A percentile compares a stretch with the other conserved stretches of the same genome.
phyloP scores from a whole-genome alignment of 1,140 invertebrate genomes.

The Sinonovacula constricta region DNA sequence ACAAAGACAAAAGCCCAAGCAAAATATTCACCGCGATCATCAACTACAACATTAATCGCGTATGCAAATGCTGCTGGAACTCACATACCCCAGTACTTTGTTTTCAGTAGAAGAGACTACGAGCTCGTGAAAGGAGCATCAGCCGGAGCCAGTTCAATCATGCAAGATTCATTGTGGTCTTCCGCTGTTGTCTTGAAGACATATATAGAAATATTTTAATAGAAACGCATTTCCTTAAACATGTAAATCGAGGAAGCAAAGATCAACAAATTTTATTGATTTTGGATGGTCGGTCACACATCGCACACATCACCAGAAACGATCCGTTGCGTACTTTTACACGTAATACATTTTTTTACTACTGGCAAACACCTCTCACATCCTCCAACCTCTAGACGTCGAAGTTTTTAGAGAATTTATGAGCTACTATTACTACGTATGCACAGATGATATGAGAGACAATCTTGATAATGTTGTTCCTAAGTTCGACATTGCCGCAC shows the following conservation, averaged over 20 bases:
- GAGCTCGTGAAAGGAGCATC: no score
- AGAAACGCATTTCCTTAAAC: constrained; percentile 10
- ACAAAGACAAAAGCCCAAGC: background rate
- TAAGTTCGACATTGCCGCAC: background rate
- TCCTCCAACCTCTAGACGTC: constrained; percentile 28
- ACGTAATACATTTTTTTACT: constrained; percentile 17
- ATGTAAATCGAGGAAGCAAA: background rate
- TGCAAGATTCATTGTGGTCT: constrained; percentile 11
- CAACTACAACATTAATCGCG: constrained; percentile 10
- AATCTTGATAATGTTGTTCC: background rate
- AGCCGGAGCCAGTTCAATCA: no score
- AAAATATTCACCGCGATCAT: background rate
- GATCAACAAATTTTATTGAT: constrained; percentile 18
- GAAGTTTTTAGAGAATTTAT: constrained; percentile 10
- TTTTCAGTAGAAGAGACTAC: background rate
- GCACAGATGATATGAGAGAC: background rate
- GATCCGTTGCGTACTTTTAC: constrained; percentile 4
- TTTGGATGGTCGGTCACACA: constrained; percentile 22
- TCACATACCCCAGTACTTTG: constrained; percentile 1
- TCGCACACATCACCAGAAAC: background rate
- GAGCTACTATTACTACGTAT: background rate
- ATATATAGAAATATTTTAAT: no score
- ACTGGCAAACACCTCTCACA: constrained; percentile 28
- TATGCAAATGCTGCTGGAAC: constrained; percentile 18
- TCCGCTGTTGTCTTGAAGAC: constrained; percentile 5